Evolutionary conservation across 2,797 vertebrate genomes (phyloP).

Genomic region (Sebastes miniatus): DNA sequence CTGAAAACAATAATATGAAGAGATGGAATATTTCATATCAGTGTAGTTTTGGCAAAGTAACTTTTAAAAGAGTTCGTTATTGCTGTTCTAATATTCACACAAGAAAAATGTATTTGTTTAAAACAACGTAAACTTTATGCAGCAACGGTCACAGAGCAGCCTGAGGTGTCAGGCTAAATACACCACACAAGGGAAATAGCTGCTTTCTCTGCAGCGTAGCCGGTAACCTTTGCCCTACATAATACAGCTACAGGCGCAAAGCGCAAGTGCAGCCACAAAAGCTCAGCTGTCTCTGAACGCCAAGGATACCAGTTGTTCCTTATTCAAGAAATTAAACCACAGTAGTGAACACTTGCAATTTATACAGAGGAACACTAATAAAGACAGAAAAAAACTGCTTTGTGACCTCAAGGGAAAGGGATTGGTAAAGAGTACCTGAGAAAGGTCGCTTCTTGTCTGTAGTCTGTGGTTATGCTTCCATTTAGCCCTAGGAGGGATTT

Average conservation of each 20-base stretch:
- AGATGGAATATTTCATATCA: background rate
- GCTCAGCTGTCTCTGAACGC: background rate
- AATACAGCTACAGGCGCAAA: constrained; percentile 38
- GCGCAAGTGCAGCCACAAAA: constrained; percentile 19
- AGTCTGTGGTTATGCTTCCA: constrained; percentile 54
- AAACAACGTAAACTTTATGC: background rate
- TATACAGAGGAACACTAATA: background rate
- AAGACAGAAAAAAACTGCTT: background rate
- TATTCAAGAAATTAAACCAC: background rate
- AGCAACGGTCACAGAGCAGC: constrained; percentile 5
- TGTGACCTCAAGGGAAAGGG: constrained; percentile 14
- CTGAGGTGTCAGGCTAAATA: constrained; percentile 35
- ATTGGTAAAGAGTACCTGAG: constrained; percentile 64
- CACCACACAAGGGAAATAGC: constrained; percentile 60
- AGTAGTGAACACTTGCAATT: background rate
- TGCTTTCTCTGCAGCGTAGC: constrained; percentile 39
- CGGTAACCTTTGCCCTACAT: constrained; percentile 84
- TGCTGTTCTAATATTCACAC: background rate
- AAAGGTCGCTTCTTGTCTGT: constrained; percentile 33
- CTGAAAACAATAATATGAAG: background rate
- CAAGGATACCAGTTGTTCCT: background rate
- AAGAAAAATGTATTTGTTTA: background rate
- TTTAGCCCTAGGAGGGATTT: constrained; percentile 36
- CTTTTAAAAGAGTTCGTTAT: background rate
- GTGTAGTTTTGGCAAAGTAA: background rate